A percentile compares a stretch with the other conserved stretches of the same genome.
phyloP scores from a whole-genome alignment of 1,140 invertebrate genomes.

The Oryctes rhinoceros region DNA sequence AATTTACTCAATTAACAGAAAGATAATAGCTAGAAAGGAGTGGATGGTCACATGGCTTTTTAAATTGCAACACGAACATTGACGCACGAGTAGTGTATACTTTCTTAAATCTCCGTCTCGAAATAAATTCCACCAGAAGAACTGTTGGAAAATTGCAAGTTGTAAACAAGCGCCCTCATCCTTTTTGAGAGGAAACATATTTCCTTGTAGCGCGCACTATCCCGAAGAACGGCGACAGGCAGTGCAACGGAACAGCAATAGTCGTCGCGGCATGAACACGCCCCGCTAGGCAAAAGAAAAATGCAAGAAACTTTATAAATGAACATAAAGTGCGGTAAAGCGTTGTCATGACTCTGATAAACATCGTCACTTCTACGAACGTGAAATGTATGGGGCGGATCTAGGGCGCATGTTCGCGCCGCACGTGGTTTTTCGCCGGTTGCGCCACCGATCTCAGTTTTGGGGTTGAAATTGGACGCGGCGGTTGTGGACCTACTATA shows the following conservation, averaged over 20 bases:
- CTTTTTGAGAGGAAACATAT: constrained; percentile 29
- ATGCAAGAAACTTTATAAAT: constrained; percentile 33
- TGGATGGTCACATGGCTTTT: not conserved
- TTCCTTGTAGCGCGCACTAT: not conserved
- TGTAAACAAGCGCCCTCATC: constrained; percentile 19
- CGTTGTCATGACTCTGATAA: constrained; percentile 37
- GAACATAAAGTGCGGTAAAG: constrained; percentile 36
- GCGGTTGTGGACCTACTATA: not conserved
- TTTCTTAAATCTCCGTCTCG: not conserved
- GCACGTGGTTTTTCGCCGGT: constrained; percentile 29
- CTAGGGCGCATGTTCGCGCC: constrained; percentile 7
- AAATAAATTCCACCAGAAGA: not conserved
- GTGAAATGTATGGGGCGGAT: not conserved
- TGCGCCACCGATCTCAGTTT: constrained; percentile 18
- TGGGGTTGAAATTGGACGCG: constrained; percentile 17
- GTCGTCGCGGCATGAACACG: not conserved
- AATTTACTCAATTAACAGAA: too few species aligned
- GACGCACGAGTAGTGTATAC: not conserved
- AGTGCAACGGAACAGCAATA: not conserved
- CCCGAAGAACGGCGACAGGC: not conserved
- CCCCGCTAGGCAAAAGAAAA: constrained; percentile 11
- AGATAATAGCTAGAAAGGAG: too few species aligned
- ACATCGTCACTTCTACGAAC: constrained; percentile 1
- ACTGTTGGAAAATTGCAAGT: not conserved
- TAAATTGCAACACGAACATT: not conserved